Evolutionary conservation across 2,888 invertebrate genomes (phyloP).

Genomic region (Philonicus albiceps): DNA sequence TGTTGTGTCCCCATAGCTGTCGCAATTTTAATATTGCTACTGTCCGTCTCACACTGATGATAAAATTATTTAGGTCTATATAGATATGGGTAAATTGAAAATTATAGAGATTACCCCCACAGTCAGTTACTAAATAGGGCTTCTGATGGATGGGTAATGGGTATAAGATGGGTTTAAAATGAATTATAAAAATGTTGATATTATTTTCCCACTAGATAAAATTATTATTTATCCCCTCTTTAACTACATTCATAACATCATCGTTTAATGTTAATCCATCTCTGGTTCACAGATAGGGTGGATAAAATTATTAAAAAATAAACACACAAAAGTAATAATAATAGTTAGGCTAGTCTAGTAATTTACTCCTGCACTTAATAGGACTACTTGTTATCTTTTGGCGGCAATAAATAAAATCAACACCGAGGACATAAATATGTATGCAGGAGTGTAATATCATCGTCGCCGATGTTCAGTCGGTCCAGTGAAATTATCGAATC

Average conservation of each 20-base stretch:
- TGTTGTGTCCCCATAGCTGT: not conserved
- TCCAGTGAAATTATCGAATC: conserved; percentile 17
- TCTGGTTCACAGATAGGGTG: no score
- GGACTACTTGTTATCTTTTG: not conserved
- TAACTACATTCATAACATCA: no score
- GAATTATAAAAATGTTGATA: not conserved
- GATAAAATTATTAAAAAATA: no score
- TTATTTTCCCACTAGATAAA: not conserved
- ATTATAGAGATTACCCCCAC: not conserved
- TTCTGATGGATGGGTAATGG: not conserved
- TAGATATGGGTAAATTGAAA: not conserved
- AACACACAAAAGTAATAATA: no score
- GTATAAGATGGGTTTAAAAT: not conserved
- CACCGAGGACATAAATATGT: not conserved
- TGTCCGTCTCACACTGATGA: not conserved
- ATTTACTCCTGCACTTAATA: not conserved
- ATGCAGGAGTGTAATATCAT: not conserved
- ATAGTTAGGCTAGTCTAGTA: not conserved
- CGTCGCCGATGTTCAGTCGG: not conserved
- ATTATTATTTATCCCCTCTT: no score
- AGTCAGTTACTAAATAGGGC: not conserved
- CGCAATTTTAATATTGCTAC: not conserved
- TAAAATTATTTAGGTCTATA: not conserved
- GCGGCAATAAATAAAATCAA: conserved; percentile 8
- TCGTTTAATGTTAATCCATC: no score